Conservation (phyloP, 2,797 vertebrate genomes). For the Gambelia wislizenii region DNA sequence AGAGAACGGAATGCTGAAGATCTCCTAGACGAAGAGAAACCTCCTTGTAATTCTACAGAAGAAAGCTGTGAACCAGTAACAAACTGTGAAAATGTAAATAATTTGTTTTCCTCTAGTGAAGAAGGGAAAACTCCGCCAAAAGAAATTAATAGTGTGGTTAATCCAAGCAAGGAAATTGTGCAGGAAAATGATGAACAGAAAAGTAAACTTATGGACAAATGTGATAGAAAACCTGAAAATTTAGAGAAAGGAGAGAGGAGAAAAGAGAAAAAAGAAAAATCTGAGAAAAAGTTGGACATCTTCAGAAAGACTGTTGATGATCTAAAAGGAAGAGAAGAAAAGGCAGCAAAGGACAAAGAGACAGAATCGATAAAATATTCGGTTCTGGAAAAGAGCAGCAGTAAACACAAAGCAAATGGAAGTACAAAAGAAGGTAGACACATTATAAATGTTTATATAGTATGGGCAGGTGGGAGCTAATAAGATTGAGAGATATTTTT, state of each 20-base stretch:
- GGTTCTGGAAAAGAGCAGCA: slow-evolving; percentile 81
- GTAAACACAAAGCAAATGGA: slow-evolving; percentile 86
- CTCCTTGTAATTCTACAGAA: slow-evolving; percentile 57
- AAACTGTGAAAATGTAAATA: slow-evolving; percentile 75
- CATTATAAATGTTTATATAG: neutral
- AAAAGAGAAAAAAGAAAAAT: slow-evolving; percentile 83
- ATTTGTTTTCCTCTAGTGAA: slow-evolving; percentile 73
- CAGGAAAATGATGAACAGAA: slow-evolving; percentile 78
- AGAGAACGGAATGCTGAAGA: slow-evolving; percentile 82
- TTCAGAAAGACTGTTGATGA: slow-evolving; percentile 78
- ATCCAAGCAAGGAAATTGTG: slow-evolving; percentile 72
- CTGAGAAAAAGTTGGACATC: slow-evolving; percentile 80
- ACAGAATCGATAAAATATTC: slow-evolving; percentile 77
- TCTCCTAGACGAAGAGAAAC: slow-evolving; percentile 77
- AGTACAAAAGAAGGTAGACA: slow-evolving; percentile 89
- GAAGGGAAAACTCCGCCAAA: slow-evolving; percentile 79
- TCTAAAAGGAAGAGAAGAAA: slow-evolving; percentile 83
- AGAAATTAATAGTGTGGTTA: slow-evolving; percentile 69
- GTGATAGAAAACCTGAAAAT: slow-evolving; percentile 77
- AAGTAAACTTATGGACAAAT: slow-evolving; percentile 75
- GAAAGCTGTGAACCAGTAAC: slow-evolving; percentile 73
- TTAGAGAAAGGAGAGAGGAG: slow-evolving; percentile 79
- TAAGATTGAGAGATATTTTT: neutral
- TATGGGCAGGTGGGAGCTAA: neutral
- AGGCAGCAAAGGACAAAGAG: slow-evolving; percentile 76